These are phyloP conservation scores for Parnassius apollo DNA, from an alignment of 2,888 invertebrate species.

Conservation along the genomic window DNA sequence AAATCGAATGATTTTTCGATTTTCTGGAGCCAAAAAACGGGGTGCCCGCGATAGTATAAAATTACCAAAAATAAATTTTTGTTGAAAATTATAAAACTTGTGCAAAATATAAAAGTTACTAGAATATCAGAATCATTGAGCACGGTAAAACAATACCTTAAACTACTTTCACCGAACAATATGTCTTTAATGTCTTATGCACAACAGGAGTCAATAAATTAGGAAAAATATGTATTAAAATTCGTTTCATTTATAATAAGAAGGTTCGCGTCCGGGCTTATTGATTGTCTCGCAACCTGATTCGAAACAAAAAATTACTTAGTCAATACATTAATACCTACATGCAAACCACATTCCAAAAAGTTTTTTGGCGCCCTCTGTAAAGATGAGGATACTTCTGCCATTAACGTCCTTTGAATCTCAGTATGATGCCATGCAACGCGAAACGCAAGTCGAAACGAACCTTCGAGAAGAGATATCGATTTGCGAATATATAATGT, in stretches of 20 bases:
- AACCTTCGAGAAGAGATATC: constrained; percentile 26
- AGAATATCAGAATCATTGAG: too few relatives aligned
- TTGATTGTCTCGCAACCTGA: constrained; percentile 14
- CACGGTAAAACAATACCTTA: too few relatives aligned
- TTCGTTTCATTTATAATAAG: constrained; percentile 16
- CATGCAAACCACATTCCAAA: constrained; percentile 59
- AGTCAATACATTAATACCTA: constrained; percentile 28
- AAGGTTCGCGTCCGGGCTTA: constrained; percentile 1
- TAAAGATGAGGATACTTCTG: constrained; percentile 49
- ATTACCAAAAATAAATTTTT: too few relatives aligned
- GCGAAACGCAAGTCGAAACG: constrained; percentile 42
- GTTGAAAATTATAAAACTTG: too few relatives aligned
- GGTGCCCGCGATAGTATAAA: too few relatives aligned
- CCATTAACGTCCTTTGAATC: constrained; percentile 44
- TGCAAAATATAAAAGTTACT: too few relatives aligned
- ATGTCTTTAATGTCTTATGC: too few relatives aligned
- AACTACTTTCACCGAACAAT: too few relatives aligned
- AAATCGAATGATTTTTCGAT: too few relatives aligned
- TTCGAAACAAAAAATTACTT: constrained; percentile 22
- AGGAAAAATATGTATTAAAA: constrained; percentile 2
- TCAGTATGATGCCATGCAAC: constrained; percentile 53
- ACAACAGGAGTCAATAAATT: too few relatives aligned
- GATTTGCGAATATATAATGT: constrained; percentile 26
- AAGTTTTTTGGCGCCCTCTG: constrained; percentile 57
- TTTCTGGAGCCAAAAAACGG: too few relatives aligned